Evolutionary conservation across 2,113 vertebrate species (phyloP).

Genomic region (Varanus salvator): DNA sequence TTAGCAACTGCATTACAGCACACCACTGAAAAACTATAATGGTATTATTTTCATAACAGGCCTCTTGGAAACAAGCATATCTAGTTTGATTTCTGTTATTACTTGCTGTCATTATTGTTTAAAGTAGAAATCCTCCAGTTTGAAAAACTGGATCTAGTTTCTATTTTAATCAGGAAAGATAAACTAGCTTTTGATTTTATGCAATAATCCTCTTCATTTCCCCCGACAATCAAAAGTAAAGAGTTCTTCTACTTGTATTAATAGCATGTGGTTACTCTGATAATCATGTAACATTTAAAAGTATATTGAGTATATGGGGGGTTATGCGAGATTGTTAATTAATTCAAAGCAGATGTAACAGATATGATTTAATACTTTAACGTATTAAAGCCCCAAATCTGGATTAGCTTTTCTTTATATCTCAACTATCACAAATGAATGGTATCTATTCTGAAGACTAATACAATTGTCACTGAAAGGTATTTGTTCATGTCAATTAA

Average conservation of each 20-base stretch:
- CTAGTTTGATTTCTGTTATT: not conserved
- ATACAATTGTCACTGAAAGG: not conserved
- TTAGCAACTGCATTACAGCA: not conserved
- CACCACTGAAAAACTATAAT: too few relatives aligned
- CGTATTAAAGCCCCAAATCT: not conserved
- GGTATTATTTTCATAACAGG: not conserved
- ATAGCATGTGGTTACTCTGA: not conserved
- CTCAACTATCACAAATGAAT: not conserved
- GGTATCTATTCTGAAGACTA: not conserved
- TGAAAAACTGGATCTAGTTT: slow-evolving; percentile 2
- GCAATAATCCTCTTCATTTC: not conserved
- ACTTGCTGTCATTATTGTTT: not conserved
- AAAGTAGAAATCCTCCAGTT: not conserved
- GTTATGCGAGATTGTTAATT: not conserved
- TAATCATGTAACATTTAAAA: not conserved
- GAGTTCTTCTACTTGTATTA: slow-evolving; percentile 14
- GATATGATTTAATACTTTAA: too few relatives aligned
- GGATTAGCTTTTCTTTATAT: not conserved
- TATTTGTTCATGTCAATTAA: not conserved
- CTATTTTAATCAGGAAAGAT: slow-evolving; percentile 4
- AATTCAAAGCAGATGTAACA: not conserved
- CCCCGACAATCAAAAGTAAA: not conserved
- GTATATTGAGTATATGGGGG: not conserved
- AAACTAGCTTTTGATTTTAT: slow-evolving; percentile 5
- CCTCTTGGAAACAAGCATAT: not conserved